Conservation (phyloP, 2,113 vertebrate genomes). For the Micromys minutus region DNA sequence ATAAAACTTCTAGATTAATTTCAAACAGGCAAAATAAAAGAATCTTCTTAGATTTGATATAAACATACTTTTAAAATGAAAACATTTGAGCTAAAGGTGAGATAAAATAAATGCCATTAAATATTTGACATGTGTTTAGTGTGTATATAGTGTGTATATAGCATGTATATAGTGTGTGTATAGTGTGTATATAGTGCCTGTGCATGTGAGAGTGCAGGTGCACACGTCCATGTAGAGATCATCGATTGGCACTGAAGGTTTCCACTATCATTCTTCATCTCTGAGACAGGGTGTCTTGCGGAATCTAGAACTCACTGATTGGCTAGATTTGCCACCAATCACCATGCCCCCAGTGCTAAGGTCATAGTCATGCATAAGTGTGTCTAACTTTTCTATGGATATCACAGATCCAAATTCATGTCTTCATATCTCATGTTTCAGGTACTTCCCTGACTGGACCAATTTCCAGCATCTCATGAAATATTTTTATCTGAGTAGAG, state of each 20-base stretch:
- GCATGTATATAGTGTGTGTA: too few species aligned
- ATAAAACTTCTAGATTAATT: not conserved
- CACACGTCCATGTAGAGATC: not conserved
- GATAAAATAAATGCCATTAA: constrained; percentile 12
- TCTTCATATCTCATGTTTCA: not conserved
- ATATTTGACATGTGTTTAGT: not conserved
- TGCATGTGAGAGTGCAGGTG: not conserved
- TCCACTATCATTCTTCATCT: too few species aligned
- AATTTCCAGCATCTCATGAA: not conserved
- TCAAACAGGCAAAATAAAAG: not conserved
- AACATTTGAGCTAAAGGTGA: constrained; percentile 39
- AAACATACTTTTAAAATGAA: constrained; percentile 31
- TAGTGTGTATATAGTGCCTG: not conserved
- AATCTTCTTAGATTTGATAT: not conserved
- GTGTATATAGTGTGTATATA: too few species aligned
- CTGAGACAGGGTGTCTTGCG: not conserved
- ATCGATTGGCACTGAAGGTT: not conserved
- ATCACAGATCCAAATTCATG: not conserved
- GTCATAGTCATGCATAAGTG: not conserved
- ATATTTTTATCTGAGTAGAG: constrained; percentile 14
- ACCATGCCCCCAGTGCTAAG: not conserved
- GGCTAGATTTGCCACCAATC: not conserved
- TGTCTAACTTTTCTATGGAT: not conserved
- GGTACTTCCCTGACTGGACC: not conserved
- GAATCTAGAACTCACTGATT: not conserved